Evolutionary conservation across 1,140 invertebrate genomes (phyloP).

Genomic region (Probaryconus sp.): DNA sequence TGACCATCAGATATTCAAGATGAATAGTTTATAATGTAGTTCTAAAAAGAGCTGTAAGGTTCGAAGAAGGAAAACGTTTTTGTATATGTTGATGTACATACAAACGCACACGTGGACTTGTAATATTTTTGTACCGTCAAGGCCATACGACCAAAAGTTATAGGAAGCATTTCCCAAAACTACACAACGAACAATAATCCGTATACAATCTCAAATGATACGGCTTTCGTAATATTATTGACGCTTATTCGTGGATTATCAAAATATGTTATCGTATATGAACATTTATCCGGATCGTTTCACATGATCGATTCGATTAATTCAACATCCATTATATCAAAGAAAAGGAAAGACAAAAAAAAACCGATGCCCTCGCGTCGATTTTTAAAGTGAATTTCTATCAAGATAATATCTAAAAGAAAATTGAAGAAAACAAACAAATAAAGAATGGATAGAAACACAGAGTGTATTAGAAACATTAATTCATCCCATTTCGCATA

Average conservation of each 20-base stretch:
- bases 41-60: constrained; percentile 18
- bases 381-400: constrained; percentile 33
- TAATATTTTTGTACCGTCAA: too few relatives aligned
- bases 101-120: too few relatives aligned
- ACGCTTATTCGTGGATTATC: background rate
- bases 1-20: constrained; percentile 31
- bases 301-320: constrained; percentile 26
- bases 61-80: constrained; percentile 12
- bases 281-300: constrained; percentile 28
- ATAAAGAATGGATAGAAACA: constrained; percentile 2
- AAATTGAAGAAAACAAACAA: constrained; percentile 52
- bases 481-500: constrained; percentile 55
- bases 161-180: too few relatives aligned
- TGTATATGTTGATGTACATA: too few relatives aligned
- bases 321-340: constrained; percentile 15
- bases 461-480: too few relatives aligned
- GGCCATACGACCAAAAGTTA: too few relatives aligned
- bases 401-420: constrained; percentile 34
- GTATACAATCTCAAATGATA: constrained; percentile 45
- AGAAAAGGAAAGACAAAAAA: too few relatives aligned
- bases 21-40: constrained; percentile 22
- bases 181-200: too few relatives aligned
- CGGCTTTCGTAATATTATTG: constrained; percentile 24
- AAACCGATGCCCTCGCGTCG: constrained; percentile 32
- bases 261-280: constrained; percentile 30